Evolutionary conservation across 2,888 invertebrate genomes (phyloP).

Genomic region (Plebejus anna): DNA sequence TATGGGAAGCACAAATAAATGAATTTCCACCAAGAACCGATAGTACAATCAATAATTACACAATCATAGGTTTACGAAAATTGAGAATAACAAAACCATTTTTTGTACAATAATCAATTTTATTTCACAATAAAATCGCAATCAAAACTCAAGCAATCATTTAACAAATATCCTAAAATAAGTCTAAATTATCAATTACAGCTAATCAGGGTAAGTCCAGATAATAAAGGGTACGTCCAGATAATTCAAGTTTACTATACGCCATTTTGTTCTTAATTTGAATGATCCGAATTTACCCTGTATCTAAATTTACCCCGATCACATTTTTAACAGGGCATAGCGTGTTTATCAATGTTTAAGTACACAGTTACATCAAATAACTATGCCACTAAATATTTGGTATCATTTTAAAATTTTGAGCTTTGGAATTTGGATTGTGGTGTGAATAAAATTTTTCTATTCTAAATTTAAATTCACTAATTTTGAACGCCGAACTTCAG

Average conservation of each 20-base stretch:
- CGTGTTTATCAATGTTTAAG: not conserved
- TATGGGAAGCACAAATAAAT: too few species aligned
- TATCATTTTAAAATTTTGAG: constrained; percentile 19
- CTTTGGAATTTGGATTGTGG: constrained; percentile 21
- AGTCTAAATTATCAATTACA: constrained; percentile 57
- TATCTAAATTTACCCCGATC: not conserved
- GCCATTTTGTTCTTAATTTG: not conserved
- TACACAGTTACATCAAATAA: constrained; percentile 4
- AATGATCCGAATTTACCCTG: not conserved
- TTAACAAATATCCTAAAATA: constrained; percentile 58
- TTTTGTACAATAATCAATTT: constrained; percentile 60
- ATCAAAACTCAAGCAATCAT: constrained; percentile 73
- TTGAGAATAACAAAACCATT: constrained; percentile 41
- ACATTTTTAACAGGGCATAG: constrained; percentile 16
- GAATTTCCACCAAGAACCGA: not conserved
- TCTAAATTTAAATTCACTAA: constrained; percentile 26
- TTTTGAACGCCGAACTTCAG: constrained; percentile 8
- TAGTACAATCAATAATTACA: too few species aligned
- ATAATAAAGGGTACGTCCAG: not conserved
- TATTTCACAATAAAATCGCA: constrained; percentile 74
- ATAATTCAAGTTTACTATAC: not conserved
- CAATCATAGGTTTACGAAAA: not conserved
- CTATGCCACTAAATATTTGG: not conserved
- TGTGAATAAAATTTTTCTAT: constrained; percentile 22
- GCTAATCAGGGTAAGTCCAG: not conserved